Conservation (phyloP, 2,888 invertebrate species). For the Aphodius sticticus region DNA sequence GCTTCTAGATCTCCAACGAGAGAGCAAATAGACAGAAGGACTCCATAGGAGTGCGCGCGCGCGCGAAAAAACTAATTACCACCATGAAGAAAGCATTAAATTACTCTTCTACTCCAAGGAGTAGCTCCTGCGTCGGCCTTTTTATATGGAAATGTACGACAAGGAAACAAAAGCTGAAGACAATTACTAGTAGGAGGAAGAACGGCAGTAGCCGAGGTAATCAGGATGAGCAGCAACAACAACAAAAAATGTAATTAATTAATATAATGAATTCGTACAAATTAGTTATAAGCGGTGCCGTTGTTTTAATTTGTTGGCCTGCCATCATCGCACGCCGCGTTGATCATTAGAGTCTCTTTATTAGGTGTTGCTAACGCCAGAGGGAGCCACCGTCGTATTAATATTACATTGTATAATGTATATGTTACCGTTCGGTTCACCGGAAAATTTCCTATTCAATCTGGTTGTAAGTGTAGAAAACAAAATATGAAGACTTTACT, state of each 20-base stretch:
- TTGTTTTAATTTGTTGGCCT: conserved; percentile 21
- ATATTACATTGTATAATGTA: not conserved
- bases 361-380: not conserved
- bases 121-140: not conserved
- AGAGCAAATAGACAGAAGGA: not conserved
- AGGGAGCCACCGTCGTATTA: not conserved
- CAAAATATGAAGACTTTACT: too few relatives aligned
- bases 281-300: conserved; percentile 39
- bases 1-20: not conserved
- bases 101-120: conserved; percentile 6
- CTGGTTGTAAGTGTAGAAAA: too few relatives aligned
- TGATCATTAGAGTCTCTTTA: not conserved
- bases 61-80: conserved; percentile 14
- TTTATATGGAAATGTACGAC: not conserved
- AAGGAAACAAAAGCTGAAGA: conserved; percentile 6
- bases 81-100: conserved; percentile 6
- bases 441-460: too few relatives aligned
- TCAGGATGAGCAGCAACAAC: conserved; percentile 9
- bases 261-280: conserved; percentile 40
- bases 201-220: conserved; percentile 6
- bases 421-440: too few relatives aligned
- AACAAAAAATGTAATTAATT: conserved; percentile 36
- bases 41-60: too few relatives aligned
- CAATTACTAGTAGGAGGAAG: conserved; percentile 26
- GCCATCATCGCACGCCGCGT: conserved; percentile 1